Evolutionary conservation across 1,140 invertebrate genomes (phyloP).

Genomic region (Xylocopa sonorina): DNA sequence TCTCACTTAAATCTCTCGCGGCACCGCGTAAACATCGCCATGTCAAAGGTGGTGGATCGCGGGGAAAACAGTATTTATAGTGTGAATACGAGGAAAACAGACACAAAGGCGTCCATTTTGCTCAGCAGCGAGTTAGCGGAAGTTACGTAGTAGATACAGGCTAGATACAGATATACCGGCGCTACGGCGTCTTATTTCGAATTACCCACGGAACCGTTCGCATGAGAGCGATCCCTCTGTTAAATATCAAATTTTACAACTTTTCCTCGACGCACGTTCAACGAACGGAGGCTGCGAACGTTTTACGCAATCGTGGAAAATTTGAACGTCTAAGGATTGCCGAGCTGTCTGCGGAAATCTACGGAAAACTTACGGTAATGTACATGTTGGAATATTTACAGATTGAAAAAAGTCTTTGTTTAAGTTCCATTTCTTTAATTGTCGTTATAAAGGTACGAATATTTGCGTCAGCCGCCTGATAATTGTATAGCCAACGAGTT

Average conservation of each 20-base stretch:
- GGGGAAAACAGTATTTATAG: slow-evolving; percentile 77
- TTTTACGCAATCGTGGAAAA: no score
- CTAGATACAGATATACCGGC: slow-evolving; percentile 70
- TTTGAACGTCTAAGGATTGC: no score
- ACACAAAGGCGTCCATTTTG: slow-evolving; percentile 83
- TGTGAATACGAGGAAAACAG: slow-evolving; percentile 80
- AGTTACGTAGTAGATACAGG: slow-evolving; percentile 79
- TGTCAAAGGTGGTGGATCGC: slow-evolving; percentile 69
- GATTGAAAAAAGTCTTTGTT: no score
- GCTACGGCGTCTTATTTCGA: slow-evolving; percentile 63
- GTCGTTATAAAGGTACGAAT: no score
- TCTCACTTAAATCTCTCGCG: slow-evolving; percentile 66
- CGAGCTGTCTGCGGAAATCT: no score
- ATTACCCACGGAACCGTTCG: slow-evolving; percentile 26
- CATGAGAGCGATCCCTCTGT: slow-evolving; percentile 42
- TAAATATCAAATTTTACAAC: background rate
- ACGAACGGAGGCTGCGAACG: no score
- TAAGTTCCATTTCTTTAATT: no score
- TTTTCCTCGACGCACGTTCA: background rate
- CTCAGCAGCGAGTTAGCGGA: slow-evolving; percentile 78
- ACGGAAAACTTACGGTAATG: no score
- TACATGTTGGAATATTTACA: no score
- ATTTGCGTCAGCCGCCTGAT: no score
- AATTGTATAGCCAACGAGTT: no score
- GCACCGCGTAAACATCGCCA: slow-evolving; percentile 69